Base-by-base conservation (phyloP, 1,140 invertebrate species). In the Coptotermes formosanus region DNA sequence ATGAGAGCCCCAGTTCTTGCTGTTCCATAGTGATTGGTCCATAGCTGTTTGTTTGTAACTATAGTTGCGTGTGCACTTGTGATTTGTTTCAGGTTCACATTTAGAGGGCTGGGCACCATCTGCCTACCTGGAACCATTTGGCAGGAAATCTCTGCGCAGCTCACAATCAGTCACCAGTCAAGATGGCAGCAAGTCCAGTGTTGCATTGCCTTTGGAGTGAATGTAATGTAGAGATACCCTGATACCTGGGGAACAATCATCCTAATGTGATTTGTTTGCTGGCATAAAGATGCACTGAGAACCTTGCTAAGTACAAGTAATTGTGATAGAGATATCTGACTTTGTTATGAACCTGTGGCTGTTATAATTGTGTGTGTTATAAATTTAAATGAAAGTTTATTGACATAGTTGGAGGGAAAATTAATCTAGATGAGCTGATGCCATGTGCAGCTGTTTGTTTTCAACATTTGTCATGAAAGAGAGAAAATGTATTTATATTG, bases 51-150 rank as follows among this genome's bases (percentile, higher is more conserved):
- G 19, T 55, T 55, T 55, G 14, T 16, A 38, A 55, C 14, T 75
- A 25, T 75, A 25, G 0, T 2, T 75, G 25, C n/a, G 30, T 75
- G 64, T 69, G 30, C 19, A 43, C 83, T n/a, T 32, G 38, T 11
- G 23, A 23, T 85, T 38, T 86, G 38, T 55, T 55, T 89, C 86
- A 95, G 94, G 93, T 87, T 93, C 93, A 32, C 92, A 93, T 87
- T 91, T 94, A 87, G 97, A 98, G 91, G 97, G 97, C 43, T 99
- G 97, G 97, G 97, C 97, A 69, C 97, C 97, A 48, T 96, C 97
- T 9, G 96, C 97, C n/a, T 98, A 98, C 91, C 92, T 98, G 88
- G 97, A 98, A 91, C 94, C 93, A 87, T 91, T 94, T 87, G 93
- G 94, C 90, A 93, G 94, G 89, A 96, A 95, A 92, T 94, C 94